Percentiles rank a stretch among this genome's conserved stretches.
These are phyloP conservation scores for Triplophysa rosa DNA, from an alignment of 2,113 vertebrate genomes.

Conservation along the genomic window DNA sequence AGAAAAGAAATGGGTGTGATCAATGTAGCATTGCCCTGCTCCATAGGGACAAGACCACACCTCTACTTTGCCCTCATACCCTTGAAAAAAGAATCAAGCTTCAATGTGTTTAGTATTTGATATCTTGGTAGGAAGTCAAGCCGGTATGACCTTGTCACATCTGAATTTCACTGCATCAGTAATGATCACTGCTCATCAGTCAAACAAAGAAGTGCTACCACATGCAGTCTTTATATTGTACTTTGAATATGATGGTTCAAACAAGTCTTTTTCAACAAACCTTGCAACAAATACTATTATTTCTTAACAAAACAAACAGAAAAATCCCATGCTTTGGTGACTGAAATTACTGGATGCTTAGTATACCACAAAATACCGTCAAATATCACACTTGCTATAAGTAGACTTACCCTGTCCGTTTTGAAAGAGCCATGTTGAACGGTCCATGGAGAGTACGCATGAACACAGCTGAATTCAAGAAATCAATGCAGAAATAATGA, in stretches of 20 bases:
- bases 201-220: neutral
- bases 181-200: neutral
- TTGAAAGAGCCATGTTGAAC: constrained; percentile 18
- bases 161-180: neutral
- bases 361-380: neutral
- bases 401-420: constrained; percentile 15
- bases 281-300: neutral
- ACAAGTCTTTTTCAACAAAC: too few relatives aligned
- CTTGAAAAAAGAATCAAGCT: constrained; percentile 30
- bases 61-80: constrained; percentile 10
- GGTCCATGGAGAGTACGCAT: constrained; percentile 17
- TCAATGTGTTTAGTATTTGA: constrained; percentile 2
- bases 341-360: neutral
- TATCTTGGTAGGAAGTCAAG: constrained; percentile 21
- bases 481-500: neutral
- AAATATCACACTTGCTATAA: neutral
- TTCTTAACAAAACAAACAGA: neutral
- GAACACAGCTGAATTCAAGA: neutral
- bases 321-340: neutral
- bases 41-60: neutral
- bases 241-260: neutral
- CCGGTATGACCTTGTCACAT: constrained; percentile 43
- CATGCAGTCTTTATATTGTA: neutral
- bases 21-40: constrained; percentile 17
- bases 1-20: constrained; percentile 30